Evolutionary conservation across 2,888 invertebrate genomes (phyloP).

Genomic region (Acleris holmiana): DNA sequence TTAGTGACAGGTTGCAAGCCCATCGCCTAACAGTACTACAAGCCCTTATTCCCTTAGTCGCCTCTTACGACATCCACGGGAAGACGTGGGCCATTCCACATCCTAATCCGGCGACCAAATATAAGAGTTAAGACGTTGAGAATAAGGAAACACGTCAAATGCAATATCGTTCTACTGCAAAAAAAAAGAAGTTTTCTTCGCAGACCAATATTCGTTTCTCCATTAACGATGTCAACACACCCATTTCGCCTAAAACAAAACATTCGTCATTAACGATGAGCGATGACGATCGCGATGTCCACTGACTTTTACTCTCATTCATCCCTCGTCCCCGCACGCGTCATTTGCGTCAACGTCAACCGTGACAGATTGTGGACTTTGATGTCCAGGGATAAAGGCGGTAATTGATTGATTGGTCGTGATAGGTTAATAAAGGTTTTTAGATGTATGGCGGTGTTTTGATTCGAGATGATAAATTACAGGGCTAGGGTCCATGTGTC

Average conservation of each 20-base stretch:
- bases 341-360: conserved; percentile 29
- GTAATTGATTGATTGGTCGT: conserved; percentile 32
- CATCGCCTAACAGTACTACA: too few relatives aligned
- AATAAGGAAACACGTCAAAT: too few relatives aligned
- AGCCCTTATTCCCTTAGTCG: too few relatives aligned
- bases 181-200: too few relatives aligned
- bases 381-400: conserved; percentile 22
- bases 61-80: too few relatives aligned
- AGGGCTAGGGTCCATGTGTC: conserved; percentile 8
- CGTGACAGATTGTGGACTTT: conserved; percentile 35
- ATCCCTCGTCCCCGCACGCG: conserved; percentile 20
- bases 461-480: conserved; percentile 26
- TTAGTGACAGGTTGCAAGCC: too few relatives aligned
- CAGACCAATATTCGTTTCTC: neutral
- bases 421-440: conserved; percentile 36
- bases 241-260: conserved; percentile 23
- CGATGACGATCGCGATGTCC: conserved; percentile 42
- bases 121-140: too few relatives aligned
- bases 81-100: too few relatives aligned
- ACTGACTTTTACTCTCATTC: conserved; percentile 31
- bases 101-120: too few relatives aligned
- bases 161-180: too few relatives aligned
- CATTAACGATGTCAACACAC: neutral
- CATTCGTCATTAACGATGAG: conserved; percentile 47
- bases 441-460: conserved; percentile 22